Evolutionary conservation across 1,140 invertebrate genomes (phyloP).

Genomic region (Venustaconcha ellipsiformis): DNA sequence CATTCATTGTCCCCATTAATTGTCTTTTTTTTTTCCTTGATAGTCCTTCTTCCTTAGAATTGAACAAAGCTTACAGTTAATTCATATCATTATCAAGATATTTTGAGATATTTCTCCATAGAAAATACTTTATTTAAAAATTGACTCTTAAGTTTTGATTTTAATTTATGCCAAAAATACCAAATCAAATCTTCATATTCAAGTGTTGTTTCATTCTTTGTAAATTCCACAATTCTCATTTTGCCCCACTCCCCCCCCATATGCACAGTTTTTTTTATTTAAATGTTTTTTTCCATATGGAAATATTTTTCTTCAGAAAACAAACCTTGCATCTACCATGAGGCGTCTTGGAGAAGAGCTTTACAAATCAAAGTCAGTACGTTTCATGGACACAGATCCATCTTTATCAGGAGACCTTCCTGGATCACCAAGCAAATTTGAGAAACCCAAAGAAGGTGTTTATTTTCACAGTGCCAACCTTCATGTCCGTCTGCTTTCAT

Average conservation of each 20-base stretch:
- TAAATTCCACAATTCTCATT: not conserved
- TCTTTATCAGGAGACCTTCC: constrained; percentile 17
- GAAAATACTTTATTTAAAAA: too few species aligned
- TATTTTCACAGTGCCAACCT: constrained; percentile 61
- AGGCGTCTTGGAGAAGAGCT: constrained; percentile 67
- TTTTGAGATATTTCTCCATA: too few species aligned
- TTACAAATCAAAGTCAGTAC: constrained; percentile 52
- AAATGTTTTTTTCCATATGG: not conserved
- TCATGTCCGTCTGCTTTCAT: constrained; percentile 61
- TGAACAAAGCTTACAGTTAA: too few species aligned
- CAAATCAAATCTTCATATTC: too few species aligned
- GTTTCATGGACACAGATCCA: constrained; percentile 37
- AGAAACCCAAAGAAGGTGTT: constrained; percentile 53
- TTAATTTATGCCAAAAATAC: too few species aligned
- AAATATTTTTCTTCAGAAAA: constrained; percentile 46
- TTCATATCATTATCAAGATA: too few species aligned
- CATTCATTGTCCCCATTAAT: too few species aligned
- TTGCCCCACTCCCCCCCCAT: not conserved
- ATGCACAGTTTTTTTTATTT: not conserved
- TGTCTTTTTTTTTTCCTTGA: too few species aligned
- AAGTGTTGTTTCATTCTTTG: too few species aligned
- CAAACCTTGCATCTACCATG: constrained; percentile 60
- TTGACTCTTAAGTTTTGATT: too few species aligned
- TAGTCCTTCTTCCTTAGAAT: too few species aligned
- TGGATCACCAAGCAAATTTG: constrained; percentile 35